Conservation (phyloP, 2,113 vertebrate species). For the Hemichromis elongatus region DNA sequence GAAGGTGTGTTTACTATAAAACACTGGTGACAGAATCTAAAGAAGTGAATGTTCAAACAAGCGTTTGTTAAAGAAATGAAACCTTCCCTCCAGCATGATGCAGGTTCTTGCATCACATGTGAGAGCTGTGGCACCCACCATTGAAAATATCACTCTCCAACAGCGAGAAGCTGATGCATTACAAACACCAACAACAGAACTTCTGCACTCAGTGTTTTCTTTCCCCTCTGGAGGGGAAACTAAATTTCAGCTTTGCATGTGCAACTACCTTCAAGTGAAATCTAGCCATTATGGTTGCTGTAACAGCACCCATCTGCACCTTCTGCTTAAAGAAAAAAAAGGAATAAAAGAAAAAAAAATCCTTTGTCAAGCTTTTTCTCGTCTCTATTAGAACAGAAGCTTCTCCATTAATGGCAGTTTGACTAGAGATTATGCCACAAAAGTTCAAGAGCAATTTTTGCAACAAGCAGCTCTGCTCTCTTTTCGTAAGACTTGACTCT, state of each 20-base stretch:
- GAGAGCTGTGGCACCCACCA: not conserved
- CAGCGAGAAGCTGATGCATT: not conserved
- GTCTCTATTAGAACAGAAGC: not conserved
- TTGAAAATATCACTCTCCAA: not conserved
- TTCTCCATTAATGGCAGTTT: not conserved
- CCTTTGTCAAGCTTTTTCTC: not conserved
- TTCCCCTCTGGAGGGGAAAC: not conserved
- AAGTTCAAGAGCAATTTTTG: not conserved
- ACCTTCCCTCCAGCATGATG: not conserved
- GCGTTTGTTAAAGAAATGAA: not conserved
- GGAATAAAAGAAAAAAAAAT: not conserved
- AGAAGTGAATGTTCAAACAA: not conserved
- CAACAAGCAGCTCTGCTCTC: not conserved
- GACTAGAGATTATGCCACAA: not conserved
- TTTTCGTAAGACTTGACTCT: not conserved
- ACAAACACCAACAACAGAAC: not conserved
- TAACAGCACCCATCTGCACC: not conserved
- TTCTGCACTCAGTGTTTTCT: not conserved
- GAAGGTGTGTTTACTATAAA: conserved; percentile 9
- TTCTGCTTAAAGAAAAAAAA: not conserved
- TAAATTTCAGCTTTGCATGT: not conserved
- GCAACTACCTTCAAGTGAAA: not conserved
- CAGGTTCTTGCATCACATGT: not conserved
- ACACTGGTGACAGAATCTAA: not conserved
- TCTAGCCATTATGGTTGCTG: not conserved